phyloP scores from a whole-genome alignment of 2,113 vertebrate species.

The Tetrax tetrax region DNA sequence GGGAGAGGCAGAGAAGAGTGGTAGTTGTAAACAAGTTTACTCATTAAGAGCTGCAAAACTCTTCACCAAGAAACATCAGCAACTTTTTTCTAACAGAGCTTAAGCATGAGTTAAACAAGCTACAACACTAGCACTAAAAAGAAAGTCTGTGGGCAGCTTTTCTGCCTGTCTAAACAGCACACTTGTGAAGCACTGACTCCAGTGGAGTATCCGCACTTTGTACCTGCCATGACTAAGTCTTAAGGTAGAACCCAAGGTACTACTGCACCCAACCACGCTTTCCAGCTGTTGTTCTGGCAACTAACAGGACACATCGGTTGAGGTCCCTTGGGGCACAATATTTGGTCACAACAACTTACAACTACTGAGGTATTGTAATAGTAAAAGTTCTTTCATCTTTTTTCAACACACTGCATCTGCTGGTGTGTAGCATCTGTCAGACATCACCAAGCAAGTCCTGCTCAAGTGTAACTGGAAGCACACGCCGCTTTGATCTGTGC shows the following conservation, averaged over 20 bases:
- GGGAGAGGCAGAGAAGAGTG: background rate
- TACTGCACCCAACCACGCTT: background rate
- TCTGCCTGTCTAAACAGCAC: background rate
- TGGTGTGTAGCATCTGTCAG: background rate
- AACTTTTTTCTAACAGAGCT: background rate
- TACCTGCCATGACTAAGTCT: background rate
- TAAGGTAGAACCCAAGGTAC: fast-evolving
- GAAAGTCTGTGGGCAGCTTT: background rate
- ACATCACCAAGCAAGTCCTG: background rate
- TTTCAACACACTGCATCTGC: background rate
- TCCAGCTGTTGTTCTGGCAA: background rate
- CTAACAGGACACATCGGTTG: background rate
- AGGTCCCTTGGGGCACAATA: background rate
- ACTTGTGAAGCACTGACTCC: fast-evolving
- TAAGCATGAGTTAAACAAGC: background rate
- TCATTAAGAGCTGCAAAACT: background rate
- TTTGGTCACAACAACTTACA: background rate
- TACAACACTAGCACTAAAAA: background rate
- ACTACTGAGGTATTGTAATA: fast-evolving
- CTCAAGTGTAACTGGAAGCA: background rate
- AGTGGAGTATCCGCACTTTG: background rate
- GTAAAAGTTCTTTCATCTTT: background rate
- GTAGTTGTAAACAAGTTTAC: background rate
- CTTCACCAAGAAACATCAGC: background rate
- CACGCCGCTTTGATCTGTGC: background rate